Evolutionary conservation across 92 coral and sea anemone species (phyloP), one percentile per base, ranked within the genome.

Genomic region (Ricordea florida): DNA sequence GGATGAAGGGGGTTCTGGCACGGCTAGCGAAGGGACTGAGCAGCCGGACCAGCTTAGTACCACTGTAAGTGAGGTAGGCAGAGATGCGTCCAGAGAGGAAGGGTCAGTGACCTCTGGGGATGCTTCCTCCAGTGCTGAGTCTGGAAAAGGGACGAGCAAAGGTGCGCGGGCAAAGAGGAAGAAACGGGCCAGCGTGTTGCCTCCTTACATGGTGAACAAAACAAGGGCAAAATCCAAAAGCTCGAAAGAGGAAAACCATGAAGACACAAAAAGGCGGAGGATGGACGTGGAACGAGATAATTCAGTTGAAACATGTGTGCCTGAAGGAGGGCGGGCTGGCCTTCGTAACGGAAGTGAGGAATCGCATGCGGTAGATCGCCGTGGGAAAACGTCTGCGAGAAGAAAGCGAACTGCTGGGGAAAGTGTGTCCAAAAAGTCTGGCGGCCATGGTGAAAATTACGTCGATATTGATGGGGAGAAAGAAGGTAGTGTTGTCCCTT

Each of bases 91-190:
- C 29, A 70, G 0, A 17, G 77, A 38, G 5, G n/a, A n/a, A n/a
- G n/a, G n/a, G n/a, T n/a, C n/a, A n/a, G n/a, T n/a, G n/a, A n/a
- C n/a, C n/a, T 55, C 66, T 0, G 42, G 40, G 8, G 56, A 17
- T 55, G 77, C 16, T 7, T 70, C 77, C 8, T 70, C 77, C 11
- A 18, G 64, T 18, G 26, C 65, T 1, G 77, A 70, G 58, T 70
- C 56, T 10, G 6, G 26, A 8, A 70, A 24, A 41, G 56, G n/a
- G 53, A n/a, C 5, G 21, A 6, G 22, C 2, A 62, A 14, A 25
- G 69, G 69, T n/a, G 24, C 22, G 0, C 14, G 41, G 23, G 32
- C 11, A 6, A 53, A 41, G 43, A 40, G 77, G 0, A 18, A 32
- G 24, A 70, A 55, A 17, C 49, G 14, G 6, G 20, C 76, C 10